phyloP scores from a whole-genome alignment of 2,888 invertebrate species.

The Pasiphila rectangulata region DNA sequence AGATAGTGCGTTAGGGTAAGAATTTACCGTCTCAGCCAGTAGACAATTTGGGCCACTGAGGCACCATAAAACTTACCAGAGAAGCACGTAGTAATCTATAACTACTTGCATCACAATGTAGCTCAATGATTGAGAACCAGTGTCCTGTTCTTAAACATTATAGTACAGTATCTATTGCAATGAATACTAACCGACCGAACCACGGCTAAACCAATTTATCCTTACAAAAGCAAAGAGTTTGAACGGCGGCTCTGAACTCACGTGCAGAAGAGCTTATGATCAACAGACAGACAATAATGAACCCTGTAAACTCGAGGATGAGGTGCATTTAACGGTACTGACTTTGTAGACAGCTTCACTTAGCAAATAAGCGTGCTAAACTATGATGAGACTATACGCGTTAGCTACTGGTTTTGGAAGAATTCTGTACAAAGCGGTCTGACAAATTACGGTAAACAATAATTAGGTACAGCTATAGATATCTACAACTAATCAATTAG shows the following conservation, averaged over 20 bases:
- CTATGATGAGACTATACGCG: slow-evolving; percentile 5
- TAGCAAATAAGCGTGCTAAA: slow-evolving; percentile 14
- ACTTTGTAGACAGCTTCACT: background rate
- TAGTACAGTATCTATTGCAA: no score
- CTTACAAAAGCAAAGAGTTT: slow-evolving; percentile 37
- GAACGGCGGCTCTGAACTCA: background rate
- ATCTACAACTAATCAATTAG: no score
- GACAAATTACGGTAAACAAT: no score
- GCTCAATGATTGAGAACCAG: slow-evolving; percentile 9
- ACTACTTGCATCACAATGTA: background rate
- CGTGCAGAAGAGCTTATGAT: slow-evolving; percentile 1
- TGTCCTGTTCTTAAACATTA: background rate
- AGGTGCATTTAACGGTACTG: background rate
- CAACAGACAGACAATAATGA: slow-evolving; percentile 3
- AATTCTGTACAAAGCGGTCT: no score
- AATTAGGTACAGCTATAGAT: no score
- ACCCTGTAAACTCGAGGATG: background rate
- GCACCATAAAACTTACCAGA: background rate
- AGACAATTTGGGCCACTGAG: background rate
- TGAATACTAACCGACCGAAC: slow-evolving; percentile 3
- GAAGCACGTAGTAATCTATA: background rate
- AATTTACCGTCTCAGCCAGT: no score
- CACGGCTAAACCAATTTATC: slow-evolving; percentile 31
- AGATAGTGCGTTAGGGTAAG: no score
- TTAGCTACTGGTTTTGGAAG: background rate